Evolutionary conservation across 30 jellyfish, hydroid and myxozoan species (phyloP).

Genomic region (Aurelia coerulea): DNA sequence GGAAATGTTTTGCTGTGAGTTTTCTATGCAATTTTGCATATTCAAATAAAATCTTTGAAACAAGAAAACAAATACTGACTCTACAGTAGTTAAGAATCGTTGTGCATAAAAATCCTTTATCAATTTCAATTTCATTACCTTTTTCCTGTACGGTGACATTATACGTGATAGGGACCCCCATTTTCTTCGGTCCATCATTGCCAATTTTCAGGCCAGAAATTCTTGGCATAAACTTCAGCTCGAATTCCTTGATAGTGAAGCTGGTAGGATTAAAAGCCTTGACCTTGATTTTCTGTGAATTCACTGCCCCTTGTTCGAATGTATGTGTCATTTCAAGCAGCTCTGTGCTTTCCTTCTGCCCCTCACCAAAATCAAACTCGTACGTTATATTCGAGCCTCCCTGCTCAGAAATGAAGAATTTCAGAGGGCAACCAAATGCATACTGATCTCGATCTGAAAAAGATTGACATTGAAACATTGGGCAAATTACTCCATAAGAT

Average conservation of each 20-base stretch:
- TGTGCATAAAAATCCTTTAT: not conserved
- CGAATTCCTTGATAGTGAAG: not conserved
- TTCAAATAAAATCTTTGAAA: too few species aligned
- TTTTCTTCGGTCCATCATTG: conserved; percentile 61
- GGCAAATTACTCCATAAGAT: too few species aligned
- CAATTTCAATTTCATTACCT: conserved; percentile 1
- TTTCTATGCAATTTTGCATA: too few species aligned
- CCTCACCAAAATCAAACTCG: conserved; percentile 25
- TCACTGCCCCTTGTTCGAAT: conserved; percentile 17
- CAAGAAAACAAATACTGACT: too few species aligned
- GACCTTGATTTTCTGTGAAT: conserved; percentile 4
- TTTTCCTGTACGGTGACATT: conserved; percentile 48
- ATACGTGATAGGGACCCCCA: conserved; percentile 9
- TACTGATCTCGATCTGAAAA: conserved; percentile 23
- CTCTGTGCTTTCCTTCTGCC: conserved; percentile 12
- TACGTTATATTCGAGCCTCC: conserved; percentile 69
- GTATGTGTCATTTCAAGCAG: conserved; percentile 25
- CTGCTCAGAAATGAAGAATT: conserved; percentile 35
- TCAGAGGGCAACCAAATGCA: conserved; percentile 54
- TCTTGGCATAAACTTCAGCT: conserved; percentile 56
- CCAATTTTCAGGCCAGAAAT: conserved; percentile 52
- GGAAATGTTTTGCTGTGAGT: too few species aligned
- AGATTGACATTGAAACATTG: too few species aligned
- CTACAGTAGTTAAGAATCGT: not conserved
- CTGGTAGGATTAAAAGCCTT: conserved; percentile 65